Evolutionary conservation across 2,888 invertebrate species (phyloP).

Genomic region (Aphodius granarius): DNA sequence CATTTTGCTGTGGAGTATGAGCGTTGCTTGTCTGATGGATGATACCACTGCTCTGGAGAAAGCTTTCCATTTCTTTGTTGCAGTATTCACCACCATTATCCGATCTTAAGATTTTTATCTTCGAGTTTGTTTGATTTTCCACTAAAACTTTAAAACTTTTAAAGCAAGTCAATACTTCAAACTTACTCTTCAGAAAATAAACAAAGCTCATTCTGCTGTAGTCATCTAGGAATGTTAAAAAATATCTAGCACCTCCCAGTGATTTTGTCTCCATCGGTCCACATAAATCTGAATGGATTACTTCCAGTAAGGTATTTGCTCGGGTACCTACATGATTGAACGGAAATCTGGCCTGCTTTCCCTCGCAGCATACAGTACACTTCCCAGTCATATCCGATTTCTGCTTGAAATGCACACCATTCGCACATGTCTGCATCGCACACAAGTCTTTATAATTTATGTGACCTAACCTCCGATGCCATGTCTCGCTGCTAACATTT

Average conservation of each 20-base stretch:
- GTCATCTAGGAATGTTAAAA: too few relatives aligned
- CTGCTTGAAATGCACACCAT: slow-evolving; percentile 13
- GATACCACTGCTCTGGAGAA: slow-evolving; percentile 36
- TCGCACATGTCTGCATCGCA: slow-evolving; percentile 24
- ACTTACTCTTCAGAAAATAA: slow-evolving; percentile 36
- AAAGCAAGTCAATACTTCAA: slow-evolving; percentile 35
- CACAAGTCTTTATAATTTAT: slow-evolving; percentile 22
- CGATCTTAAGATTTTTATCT: slow-evolving; percentile 38
- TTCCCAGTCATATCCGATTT: slow-evolving; percentile 25
- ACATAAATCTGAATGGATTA: too few relatives aligned
- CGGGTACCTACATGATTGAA: too few relatives aligned
- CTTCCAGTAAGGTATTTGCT: too few relatives aligned
- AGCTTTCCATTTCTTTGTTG: slow-evolving; percentile 31
- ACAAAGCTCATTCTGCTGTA: slow-evolving; percentile 35
- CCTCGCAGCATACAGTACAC: slow-evolving; percentile 36
- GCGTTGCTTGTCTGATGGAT: slow-evolving; percentile 39
- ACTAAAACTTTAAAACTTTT: slow-evolving; percentile 38
- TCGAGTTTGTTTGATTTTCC: slow-evolving; percentile 38
- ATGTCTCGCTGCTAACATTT: background rate
- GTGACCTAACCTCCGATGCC: slow-evolving; percentile 30
- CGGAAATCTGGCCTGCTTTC: slow-evolving; percentile 38
- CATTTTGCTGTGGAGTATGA: slow-evolving; percentile 42
- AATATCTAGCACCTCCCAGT: too few relatives aligned
- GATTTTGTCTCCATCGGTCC: too few relatives aligned
- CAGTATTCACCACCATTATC: slow-evolving; percentile 39